phyloP scores from a whole-genome alignment of 2,113 vertebrate genomes.

The Perca schrenkii region DNA sequence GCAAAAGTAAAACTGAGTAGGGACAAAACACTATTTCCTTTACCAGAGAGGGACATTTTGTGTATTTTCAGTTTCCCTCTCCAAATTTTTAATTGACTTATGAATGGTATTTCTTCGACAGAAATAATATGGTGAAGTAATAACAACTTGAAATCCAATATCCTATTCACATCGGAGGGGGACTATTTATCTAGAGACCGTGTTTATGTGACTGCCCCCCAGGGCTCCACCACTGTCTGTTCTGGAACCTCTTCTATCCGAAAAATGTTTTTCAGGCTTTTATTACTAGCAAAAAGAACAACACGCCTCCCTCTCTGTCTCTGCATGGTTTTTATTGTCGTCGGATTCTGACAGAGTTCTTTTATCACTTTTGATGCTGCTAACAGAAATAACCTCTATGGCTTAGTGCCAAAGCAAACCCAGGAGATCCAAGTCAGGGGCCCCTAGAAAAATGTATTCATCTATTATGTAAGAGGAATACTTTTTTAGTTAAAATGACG shows the following conservation, averaged over 20 bases:
- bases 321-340: slow-evolving; percentile 16
- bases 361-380: background rate
- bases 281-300: slow-evolving; percentile 33
- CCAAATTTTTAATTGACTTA: slow-evolving; percentile 37
- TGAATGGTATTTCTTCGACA: slow-evolving; percentile 39
- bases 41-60: background rate
- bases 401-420: background rate
- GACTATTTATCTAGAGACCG: slow-evolving; percentile 49
- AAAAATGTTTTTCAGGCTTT: slow-evolving; percentile 65
- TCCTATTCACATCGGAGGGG: slow-evolving; percentile 51
- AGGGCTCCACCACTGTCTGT: slow-evolving; percentile 28
- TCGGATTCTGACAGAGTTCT: slow-evolving; percentile 1
- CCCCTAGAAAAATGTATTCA: background rate
- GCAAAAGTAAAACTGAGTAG: background rate
- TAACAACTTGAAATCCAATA: slow-evolving; percentile 69
- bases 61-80: slow-evolving; percentile 14
- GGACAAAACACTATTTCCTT: background rate
- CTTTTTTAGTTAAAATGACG: no score
- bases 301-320: slow-evolving; percentile 1
- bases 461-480: background rate
- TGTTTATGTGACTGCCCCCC: slow-evolving; percentile 53
- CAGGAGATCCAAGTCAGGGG: background rate
- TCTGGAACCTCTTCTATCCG: slow-evolving; percentile 37
- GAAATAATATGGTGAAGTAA: slow-evolving; percentile 51
- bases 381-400: background rate